Evolutionary conservation across 2,888 invertebrate species (phyloP), one percentile per base, ranked within the genome.

Genomic region (Teleogryllus oceanicus): DNA sequence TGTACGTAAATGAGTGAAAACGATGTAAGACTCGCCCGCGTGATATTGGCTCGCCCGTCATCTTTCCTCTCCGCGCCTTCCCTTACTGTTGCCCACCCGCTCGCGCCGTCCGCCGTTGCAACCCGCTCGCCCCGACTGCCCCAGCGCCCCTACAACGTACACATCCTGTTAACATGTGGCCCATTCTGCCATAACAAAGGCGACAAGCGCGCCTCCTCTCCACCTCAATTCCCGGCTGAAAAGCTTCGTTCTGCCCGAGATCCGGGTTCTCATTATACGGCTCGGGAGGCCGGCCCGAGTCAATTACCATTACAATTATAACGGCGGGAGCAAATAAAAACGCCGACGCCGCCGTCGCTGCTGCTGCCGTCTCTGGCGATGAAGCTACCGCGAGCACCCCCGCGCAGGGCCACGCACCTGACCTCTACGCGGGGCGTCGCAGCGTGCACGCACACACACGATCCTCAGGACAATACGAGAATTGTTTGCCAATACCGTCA

Each of bases 101-200:
- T 37, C 37, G 62, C 62, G 8, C 62, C 62, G 62, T 16, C n/a
- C 62, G n/a, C 62, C 37, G 8, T 37, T 37, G 37, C 37, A 37
- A 5, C 37, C 8, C n/a, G 62, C 16, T 62, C 13, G 13, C 62
- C 13, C 62, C 13, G 62, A 16, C 62, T 13, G 16, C n/a, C 13
- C 13, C 62, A 18, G 62, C 62, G 62, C 13, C 62, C 62, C 62
- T 62, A 62, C 62, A 62, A 16, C 62, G n/a, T 62, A 62, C 62
- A 62, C 62, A 62, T 62, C 62, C 62, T 62, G 62, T 62, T 62
- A 62, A 62, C 62, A 62, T 62, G 62, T 62, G 62, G 62, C 62
- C 62, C 16, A 62, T 62, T 62, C 62, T 62, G n/a, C 62, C 62
- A 62, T 13, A 62, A 62, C 62, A 62, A 62, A 62, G 62, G 62